phyloP scores from a whole-genome alignment of 2,888 invertebrate genomes.

The Catocala fraxini region DNA sequence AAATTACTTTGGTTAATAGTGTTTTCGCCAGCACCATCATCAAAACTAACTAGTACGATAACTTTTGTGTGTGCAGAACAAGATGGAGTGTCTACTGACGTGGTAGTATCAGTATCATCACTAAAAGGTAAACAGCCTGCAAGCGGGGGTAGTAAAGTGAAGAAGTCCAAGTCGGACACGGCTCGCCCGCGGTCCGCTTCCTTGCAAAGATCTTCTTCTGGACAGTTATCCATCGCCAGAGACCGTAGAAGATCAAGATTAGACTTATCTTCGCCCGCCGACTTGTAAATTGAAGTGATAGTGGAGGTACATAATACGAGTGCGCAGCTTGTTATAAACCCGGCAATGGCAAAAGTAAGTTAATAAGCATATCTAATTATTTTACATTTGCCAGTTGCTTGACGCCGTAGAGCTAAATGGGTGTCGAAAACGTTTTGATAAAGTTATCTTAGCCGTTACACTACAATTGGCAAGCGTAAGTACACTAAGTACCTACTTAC shows the following conservation, averaged over 20 bases:
- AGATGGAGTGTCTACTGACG: slow-evolving; percentile 76
- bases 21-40: neutral
- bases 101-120: slow-evolving; percentile 80
- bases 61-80: slow-evolving; percentile 63
- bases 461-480: neutral
- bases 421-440: neutral
- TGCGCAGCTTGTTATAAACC: neutral
- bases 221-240: slow-evolving; percentile 71
- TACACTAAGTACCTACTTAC: neutral
- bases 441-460: neutral
- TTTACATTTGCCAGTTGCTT: no score
- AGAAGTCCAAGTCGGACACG: slow-evolving; percentile 81
- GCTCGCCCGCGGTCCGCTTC: slow-evolving; percentile 78
- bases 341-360: neutral
- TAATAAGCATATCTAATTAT: no score
- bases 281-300: slow-evolving; percentile 61
- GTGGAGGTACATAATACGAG: slow-evolving; percentile 24
- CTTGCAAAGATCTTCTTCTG: slow-evolving; percentile 80
- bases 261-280: slow-evolving; percentile 78
- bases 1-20: neutral
- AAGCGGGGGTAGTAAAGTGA: slow-evolving; percentile 80
- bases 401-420: no score
- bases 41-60: neutral
- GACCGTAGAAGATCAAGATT: slow-evolving; percentile 79
- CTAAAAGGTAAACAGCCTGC: slow-evolving; percentile 85